Conservation (phyloP, 2,113 vertebrate species). For the Nymphicus hollandicus region DNA sequence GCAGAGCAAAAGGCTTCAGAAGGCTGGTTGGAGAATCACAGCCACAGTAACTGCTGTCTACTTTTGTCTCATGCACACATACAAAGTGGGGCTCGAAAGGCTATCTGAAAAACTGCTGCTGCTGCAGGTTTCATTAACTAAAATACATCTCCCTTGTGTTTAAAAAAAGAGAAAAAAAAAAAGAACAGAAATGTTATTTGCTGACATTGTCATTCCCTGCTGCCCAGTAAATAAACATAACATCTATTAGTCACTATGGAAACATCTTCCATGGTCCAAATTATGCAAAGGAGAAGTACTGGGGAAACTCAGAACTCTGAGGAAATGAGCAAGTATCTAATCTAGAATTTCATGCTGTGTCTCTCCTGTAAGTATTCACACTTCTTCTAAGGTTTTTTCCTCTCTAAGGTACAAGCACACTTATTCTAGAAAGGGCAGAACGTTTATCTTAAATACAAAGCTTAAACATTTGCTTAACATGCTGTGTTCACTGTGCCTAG, state of each 20-base stretch:
- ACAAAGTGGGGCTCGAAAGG: neutral
- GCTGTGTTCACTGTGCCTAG: neutral
- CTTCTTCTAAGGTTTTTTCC: neutral
- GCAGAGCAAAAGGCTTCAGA: slow-evolving; percentile 7
- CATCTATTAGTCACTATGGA: slow-evolving; percentile 75
- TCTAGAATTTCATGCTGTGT: slow-evolving; percentile 41
- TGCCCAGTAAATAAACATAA: slow-evolving; percentile 75
- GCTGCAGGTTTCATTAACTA: slow-evolving; percentile 59
- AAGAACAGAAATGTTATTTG: slow-evolving; percentile 69
- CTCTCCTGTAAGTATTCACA: slow-evolving; percentile 7
- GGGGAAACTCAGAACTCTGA: slow-evolving; percentile 58
- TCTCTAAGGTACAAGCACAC: slow-evolving; percentile 9
- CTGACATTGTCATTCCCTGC: slow-evolving; percentile 64
- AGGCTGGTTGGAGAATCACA: neutral
- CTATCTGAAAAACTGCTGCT: slow-evolving; percentile 27
- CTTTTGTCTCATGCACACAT: neutral
- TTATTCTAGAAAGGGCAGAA: slow-evolving; percentile 29
- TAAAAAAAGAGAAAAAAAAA: slow-evolving; percentile 26
- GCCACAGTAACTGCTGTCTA: slow-evolving; percentile 28
- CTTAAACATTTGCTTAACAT: slow-evolving; percentile 35
- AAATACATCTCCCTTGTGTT: slow-evolving; percentile 53
- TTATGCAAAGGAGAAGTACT: slow-evolving; percentile 62
- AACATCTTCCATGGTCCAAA: slow-evolving; percentile 59
- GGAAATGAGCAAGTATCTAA: slow-evolving; percentile 40
- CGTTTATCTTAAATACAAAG: slow-evolving; percentile 49